Conservation (phyloP, 2,888 invertebrate genomes). For the Bombylius discolor region DNA sequence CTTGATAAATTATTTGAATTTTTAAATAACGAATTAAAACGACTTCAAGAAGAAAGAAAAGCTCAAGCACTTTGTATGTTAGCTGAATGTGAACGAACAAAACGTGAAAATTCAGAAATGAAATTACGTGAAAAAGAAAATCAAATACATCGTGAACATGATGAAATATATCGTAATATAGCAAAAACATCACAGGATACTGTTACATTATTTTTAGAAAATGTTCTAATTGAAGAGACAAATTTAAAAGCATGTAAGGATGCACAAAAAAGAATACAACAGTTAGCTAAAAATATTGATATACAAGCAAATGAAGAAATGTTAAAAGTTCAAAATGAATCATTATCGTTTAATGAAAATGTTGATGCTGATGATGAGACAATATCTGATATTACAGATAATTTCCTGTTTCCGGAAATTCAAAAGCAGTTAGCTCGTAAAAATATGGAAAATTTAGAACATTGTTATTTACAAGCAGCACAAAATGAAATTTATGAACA, state of each 20-base stretch:
- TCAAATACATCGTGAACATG: conserved; percentile 42
- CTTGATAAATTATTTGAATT: not conserved
- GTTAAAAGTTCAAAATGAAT: not conserved
- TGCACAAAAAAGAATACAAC: conserved; percentile 41
- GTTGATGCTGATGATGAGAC: conserved; percentile 22
- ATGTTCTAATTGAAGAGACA: conserved; percentile 47
- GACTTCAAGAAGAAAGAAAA: conserved; percentile 62
- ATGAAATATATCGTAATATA: conserved; percentile 65
- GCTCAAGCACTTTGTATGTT: conserved; percentile 67
- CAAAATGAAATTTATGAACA: conserved; percentile 32
- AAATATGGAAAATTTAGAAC: conserved; percentile 31
- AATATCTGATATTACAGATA: conserved; percentile 24
- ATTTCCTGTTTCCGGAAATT: conserved; percentile 33
- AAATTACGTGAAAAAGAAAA: not conserved
- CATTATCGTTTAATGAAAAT: not conserved
- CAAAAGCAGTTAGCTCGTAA: conserved; percentile 35
- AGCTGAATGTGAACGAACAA: conserved; percentile 61
- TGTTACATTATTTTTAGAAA: conserved; percentile 49
- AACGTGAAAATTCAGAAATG: conserved; percentile 64
- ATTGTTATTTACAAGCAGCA: conserved; percentile 31
- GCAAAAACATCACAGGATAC: conserved; percentile 37
- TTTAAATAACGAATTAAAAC: conserved; percentile 61
- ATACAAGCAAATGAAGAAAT: conserved; percentile 32
- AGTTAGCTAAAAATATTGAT: conserved; percentile 42
- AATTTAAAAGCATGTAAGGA: conserved; percentile 44